Conservation (phyloP, 2,797 vertebrate genomes). For the Tolypeutes matacus region DNA sequence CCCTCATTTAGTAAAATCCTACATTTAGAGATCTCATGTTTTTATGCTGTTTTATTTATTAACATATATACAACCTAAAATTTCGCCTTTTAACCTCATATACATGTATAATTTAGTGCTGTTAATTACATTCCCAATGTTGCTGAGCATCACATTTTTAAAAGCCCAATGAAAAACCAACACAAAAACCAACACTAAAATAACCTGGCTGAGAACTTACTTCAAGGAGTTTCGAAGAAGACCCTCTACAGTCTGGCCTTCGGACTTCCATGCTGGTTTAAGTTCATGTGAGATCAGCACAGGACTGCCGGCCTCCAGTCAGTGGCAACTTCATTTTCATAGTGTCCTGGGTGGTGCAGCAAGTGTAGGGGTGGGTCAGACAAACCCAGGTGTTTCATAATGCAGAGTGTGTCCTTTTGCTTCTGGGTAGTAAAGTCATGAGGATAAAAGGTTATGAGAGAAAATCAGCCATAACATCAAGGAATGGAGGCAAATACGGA, state of each 20-base stretch:
- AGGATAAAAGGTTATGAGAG: slow-evolving; percentile 77
- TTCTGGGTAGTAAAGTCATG: slow-evolving; percentile 85
- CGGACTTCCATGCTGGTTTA: slow-evolving; percentile 61
- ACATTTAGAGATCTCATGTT: neutral
- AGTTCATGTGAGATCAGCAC: neutral
- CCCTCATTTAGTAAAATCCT: neutral
- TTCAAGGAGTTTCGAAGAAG: slow-evolving; percentile 53
- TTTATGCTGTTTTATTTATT: neutral
- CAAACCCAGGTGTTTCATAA: slow-evolving; percentile 83
- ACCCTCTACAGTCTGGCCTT: slow-evolving; percentile 14
- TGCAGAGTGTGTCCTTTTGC: slow-evolving; percentile 73
- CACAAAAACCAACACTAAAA: slow-evolving; percentile 14
- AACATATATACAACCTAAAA: neutral
- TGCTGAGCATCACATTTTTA: neutral
- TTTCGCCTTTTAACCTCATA: too few relatives aligned
- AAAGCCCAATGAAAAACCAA: slow-evolving; percentile 22
- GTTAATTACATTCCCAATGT: neutral
- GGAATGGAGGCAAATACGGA: slow-evolving; percentile 78
- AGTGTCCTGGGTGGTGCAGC: slow-evolving; percentile 85
- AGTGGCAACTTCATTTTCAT: slow-evolving; percentile 79
- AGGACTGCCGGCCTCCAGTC: slow-evolving; percentile 21
- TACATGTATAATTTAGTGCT: neutral
- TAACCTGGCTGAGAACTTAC: slow-evolving; percentile 74
- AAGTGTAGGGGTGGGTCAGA: slow-evolving; percentile 82
- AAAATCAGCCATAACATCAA: slow-evolving; percentile 82